phyloP scores from a whole-genome alignment of 2,888 invertebrate species.

The Colletes collaris region DNA sequence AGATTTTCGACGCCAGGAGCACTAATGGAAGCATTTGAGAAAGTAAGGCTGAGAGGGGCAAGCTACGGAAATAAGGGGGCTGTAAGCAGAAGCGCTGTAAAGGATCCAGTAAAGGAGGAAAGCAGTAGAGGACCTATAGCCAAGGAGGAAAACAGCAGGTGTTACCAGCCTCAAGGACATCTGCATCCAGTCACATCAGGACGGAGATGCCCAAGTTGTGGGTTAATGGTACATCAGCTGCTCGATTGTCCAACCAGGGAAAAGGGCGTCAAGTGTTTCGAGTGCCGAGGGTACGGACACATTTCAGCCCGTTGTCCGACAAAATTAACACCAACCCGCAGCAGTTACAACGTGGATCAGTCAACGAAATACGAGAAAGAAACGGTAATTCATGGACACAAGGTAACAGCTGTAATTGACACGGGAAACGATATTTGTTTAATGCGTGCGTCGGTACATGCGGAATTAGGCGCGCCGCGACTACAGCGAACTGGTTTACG shows the following conservation, averaged over 20 bases:
- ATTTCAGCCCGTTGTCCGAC: constrained; percentile 1
- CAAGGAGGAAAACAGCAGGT: not conserved
- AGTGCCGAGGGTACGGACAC: constrained; percentile 7
- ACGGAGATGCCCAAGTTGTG: constrained; percentile 5
- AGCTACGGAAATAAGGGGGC: not conserved
- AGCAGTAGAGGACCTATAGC: not conserved
- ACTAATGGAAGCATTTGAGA: not conserved
- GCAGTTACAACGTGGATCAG: not conserved
- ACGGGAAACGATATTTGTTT: constrained; percentile 35
- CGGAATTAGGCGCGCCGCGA: constrained; percentile 29
- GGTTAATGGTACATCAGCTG: not conserved
- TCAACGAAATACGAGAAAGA: constrained; percentile 7
- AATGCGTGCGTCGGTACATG: constrained; percentile 36
- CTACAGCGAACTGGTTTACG: constrained; percentile 15
- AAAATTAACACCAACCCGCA: not conserved
- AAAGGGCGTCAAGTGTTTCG: constrained; percentile 3
- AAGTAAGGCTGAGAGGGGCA: not conserved
- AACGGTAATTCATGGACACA: not conserved
- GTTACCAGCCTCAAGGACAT: not conserved
- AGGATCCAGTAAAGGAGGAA: not conserved
- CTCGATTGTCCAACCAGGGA: not conserved
- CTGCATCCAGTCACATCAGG: not conserved
- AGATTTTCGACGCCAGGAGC: not conserved
- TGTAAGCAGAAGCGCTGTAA: not conserved
- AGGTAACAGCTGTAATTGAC: constrained; percentile 17